Conservation (phyloP, 1,140 invertebrate species). For the Micrasema longulum region DNA sequence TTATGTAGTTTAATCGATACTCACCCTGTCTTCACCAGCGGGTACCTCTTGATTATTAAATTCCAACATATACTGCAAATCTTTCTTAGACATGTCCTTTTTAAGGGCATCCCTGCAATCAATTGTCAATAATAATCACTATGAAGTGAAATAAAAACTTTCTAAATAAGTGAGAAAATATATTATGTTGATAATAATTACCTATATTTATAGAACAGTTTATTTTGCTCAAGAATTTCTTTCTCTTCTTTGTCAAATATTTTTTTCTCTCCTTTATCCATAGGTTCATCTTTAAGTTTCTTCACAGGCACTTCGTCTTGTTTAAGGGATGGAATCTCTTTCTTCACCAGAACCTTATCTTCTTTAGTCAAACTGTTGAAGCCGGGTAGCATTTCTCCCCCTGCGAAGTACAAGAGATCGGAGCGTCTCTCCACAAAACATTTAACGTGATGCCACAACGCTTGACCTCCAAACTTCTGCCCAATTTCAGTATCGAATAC, state of each 20-base stretch:
- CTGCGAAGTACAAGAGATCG: conserved; percentile 81
- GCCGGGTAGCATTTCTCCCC: conserved; percentile 80
- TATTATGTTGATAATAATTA: conserved; percentile 59
- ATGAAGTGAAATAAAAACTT: neutral
- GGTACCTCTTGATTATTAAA: conserved; percentile 80
- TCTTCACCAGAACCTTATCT: conserved; percentile 78
- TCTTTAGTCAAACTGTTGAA: conserved; percentile 78
- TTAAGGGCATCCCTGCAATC: conserved; percentile 63
- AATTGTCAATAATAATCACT: neutral
- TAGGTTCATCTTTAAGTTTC: conserved; percentile 76
- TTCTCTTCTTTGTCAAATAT: conserved; percentile 67
- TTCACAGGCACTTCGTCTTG: conserved; percentile 72
- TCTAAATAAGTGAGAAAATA: neutral
- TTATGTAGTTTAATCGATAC: conserved; percentile 42
- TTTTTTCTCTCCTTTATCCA: conserved; percentile 67
- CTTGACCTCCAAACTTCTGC: conserved; percentile 81
- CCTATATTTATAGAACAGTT: conserved; percentile 79
- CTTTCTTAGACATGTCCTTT: conserved; percentile 68
- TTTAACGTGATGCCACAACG: conserved; percentile 91
- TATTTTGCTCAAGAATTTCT: conserved; percentile 80
- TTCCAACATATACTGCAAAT: conserved; percentile 76
- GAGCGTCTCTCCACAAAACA: conserved; percentile 88
- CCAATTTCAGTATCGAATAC: conserved; percentile 87
- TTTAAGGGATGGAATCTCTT: conserved; percentile 74
- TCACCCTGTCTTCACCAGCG: conserved; percentile 72